These are phyloP conservation scores for Oryctolagus cuniculus DNA, from an alignment of 2,113 vertebrate genomes.

Conservation along the genomic window DNA sequence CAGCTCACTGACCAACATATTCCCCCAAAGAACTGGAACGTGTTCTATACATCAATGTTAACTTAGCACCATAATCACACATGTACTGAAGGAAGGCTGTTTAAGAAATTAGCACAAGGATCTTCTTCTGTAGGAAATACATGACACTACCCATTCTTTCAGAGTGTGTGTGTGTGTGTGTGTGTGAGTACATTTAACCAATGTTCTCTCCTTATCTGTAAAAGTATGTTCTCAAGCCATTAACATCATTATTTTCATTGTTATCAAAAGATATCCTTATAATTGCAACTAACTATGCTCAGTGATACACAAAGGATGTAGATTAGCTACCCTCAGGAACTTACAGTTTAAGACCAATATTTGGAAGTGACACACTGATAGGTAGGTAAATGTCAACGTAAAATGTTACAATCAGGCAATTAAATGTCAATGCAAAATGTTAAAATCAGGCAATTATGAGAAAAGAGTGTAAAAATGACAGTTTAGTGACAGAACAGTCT, in stretches of 20 bases:
- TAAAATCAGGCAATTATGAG: background rate
- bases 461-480: background rate
- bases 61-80: background rate
- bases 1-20: background rate
- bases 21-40: conserved; percentile 39
- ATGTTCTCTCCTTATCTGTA: background rate
- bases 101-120: background rate
- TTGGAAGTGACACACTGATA: background rate
- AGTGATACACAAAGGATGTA: background rate
- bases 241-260: background rate
- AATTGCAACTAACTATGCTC: background rate
- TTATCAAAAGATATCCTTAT: background rate
- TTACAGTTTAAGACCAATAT: conserved; percentile 36
- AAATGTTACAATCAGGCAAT: background rate
- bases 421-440: background rate
- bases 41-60: background rate
- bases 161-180: too few relatives aligned
- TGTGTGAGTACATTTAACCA: background rate
- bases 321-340: background rate
- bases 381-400: background rate
- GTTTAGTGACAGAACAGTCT: background rate
- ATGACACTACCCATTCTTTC: background rate
- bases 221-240: conserved; percentile 44
- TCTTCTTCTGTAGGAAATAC: background rate
- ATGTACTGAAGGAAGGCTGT: background rate